Percentiles rank a stretch among this genome's conserved stretches.
phyloP scores from a whole-genome alignment of 2,888 invertebrate species.

The Hanleya hanleyi region DNA sequence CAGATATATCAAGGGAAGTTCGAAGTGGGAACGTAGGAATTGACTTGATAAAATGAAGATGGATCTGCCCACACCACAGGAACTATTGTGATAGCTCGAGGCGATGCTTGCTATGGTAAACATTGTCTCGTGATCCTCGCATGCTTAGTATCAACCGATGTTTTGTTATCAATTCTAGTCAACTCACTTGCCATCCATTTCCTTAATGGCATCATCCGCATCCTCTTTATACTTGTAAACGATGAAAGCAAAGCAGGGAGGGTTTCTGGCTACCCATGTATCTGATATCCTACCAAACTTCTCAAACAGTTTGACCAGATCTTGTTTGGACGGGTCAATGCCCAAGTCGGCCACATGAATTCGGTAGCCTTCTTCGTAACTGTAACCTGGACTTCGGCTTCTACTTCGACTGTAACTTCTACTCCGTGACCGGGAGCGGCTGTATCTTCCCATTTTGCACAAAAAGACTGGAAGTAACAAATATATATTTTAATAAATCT shows the following conservation, averaged over 20 bases:
- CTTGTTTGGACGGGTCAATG: constrained; percentile 76
- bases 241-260: constrained; percentile 79
- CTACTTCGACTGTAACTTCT: constrained; percentile 35
- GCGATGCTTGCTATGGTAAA: no score
- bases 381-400: constrained; percentile 31
- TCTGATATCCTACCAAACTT: constrained; percentile 77
- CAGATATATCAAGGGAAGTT: no score
- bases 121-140: no score
- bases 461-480: no score
- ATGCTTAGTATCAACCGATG: background rate
- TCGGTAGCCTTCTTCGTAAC: constrained; percentile 72
- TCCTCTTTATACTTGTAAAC: constrained; percentile 77
- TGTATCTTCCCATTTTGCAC: no score
- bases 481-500: no score
- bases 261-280: constrained; percentile 78
- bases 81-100: no score
- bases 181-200: constrained; percentile 83
- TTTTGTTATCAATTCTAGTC: background rate
- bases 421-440: no score
- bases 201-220: constrained; percentile 85
- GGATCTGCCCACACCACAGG: no score
- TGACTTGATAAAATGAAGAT: no score
- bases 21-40: no score
- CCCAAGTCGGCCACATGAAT: constrained; percentile 77
- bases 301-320: constrained; percentile 77